Evolutionary conservation across 2,888 invertebrate species (phyloP), one percentile per base, ranked within the genome.

Genomic region (Taphrorychus bicolor): DNA sequence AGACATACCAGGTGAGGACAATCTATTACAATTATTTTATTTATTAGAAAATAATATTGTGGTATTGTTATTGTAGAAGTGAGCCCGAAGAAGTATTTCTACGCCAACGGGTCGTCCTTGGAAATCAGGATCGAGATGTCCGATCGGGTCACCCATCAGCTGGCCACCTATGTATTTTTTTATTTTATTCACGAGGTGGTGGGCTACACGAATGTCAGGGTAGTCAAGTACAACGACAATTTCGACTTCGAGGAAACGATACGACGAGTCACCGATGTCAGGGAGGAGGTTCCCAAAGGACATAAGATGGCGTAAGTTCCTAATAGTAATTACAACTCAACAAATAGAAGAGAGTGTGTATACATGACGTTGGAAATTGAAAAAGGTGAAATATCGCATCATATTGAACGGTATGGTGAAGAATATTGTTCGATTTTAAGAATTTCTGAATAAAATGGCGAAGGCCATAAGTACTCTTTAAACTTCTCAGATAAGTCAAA

Each of bases 101-200:
- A 82, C 61, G 73, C 79, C 52, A 79, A 83, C 0, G 81, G 81
- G 3, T 73, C 80, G 54, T 76, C 82, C 0, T 67, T 84, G 58
- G 79, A 81, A 64, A 80, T 87, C 18, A 82, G 80, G 1, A 77
- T 89, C 60, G 87, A 88, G 75, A 82, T 86, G 0, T 86, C 88
- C 0, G 67, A 70, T 11, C 81, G 87, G 58, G 75, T 86, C 5
- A 84, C 86, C 0, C 88, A 89, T 73, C 84, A 86, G 66, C 77
- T 89, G 41, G 82, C 82, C 24, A 85, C 87, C 0, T 82, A 86
- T 70, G 83, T 88, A 51, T 87, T 87, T 79, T 84, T 83, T 66
- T 87, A 88, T 62, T 86, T 87, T 72, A 76, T 88, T 7, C 82
- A 85, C 51, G 82, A 81, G 73, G 76, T 85, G 24, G 74, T 85